Evolutionary conservation across 2,113 vertebrate species (phyloP).

Genomic region (Myodes glareolus): DNA sequence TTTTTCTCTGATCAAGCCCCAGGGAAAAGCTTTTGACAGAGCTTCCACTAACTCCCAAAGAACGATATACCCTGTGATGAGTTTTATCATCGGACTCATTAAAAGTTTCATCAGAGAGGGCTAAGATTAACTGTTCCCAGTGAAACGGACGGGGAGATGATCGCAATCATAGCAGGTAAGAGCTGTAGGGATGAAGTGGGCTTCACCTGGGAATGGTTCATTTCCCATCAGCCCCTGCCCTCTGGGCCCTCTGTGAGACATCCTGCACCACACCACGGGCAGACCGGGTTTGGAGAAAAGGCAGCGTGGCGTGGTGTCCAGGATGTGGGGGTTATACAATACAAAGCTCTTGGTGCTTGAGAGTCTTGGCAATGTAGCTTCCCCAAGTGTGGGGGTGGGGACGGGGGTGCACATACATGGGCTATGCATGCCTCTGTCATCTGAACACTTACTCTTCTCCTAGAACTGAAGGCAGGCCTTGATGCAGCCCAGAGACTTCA

Average conservation of each 20-base stretch:
- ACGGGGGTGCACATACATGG: no score
- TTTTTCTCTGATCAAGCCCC: not conserved
- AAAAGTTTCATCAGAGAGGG: conserved; percentile 55
- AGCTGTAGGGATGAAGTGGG: not conserved
- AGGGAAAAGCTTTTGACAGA: conserved; percentile 17
- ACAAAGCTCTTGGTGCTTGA: not conserved
- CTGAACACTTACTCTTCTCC: not conserved
- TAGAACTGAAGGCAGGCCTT: not conserved
- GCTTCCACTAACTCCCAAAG: conserved; percentile 38
- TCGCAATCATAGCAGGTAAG: conserved; percentile 27
- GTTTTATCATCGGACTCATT: conserved; percentile 36
- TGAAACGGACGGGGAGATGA: not conserved
- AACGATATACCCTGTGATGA: conserved; percentile 18
- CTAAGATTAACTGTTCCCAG: conserved; percentile 54
- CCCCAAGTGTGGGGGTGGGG: not conserved
- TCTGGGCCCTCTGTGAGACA: not conserved
- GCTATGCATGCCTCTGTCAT: no score
- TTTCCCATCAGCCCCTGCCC: conserved; percentile 5
- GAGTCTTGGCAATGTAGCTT: not conserved
- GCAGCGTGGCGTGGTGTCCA: not conserved
- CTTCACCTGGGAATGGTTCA: not conserved
- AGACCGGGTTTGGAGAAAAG: not conserved
- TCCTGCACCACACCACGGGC: not conserved
- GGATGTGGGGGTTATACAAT: not conserved
- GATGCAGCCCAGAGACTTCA: not conserved